Evolutionary conservation across 2,113 vertebrate genomes (phyloP).

Genomic region (Panthera tigris): DNA sequence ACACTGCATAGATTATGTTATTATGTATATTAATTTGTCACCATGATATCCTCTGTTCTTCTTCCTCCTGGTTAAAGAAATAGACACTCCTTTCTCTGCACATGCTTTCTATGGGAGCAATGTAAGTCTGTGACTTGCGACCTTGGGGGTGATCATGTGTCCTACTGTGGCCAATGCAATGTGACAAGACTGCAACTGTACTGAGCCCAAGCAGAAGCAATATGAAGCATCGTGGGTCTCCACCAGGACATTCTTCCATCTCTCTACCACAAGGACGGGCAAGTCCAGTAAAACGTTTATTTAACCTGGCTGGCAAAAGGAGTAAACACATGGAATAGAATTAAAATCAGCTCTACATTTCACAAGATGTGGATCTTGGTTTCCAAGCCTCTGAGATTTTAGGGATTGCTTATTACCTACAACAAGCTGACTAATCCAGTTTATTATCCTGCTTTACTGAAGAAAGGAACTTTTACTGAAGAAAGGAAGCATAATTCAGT

Average conservation of each 20-base stretch:
- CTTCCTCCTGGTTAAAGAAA: neutral
- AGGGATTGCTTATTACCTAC: neutral
- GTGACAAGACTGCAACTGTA: neutral
- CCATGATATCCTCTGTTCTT: neutral
- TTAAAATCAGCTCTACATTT: neutral
- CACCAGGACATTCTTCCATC: neutral
- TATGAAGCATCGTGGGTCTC: neutral
- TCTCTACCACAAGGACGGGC: neutral
- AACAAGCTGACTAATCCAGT: neutral
- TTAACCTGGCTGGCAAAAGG: neutral
- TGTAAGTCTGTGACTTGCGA: neutral
- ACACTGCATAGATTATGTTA: neutral
- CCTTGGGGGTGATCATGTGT: neutral
- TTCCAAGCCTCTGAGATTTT: neutral
- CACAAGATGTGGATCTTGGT: neutral
- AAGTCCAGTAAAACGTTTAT: neutral
- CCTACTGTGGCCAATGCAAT: neutral
- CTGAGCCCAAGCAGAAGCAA: neutral
- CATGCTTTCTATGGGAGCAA: neutral
- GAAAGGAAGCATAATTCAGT: neutral
- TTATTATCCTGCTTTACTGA: neutral
- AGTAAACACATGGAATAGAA: neutral
- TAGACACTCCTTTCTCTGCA: neutral
- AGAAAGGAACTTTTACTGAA: neutral
- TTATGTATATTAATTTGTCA: neutral